Conservation (phyloP, 2,113 vertebrate genomes). For the Prietella phreatophila region DNA sequence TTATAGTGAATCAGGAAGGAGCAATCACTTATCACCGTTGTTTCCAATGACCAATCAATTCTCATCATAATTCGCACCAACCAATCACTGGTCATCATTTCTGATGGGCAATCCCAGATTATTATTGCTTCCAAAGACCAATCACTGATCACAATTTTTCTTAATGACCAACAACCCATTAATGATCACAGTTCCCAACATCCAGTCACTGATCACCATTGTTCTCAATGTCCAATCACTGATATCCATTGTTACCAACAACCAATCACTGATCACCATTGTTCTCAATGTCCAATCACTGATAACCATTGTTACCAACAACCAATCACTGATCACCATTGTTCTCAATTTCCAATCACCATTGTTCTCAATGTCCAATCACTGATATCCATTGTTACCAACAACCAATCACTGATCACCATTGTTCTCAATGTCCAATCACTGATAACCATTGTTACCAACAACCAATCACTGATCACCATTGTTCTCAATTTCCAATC, state of each 20-base stretch:
- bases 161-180: no score
- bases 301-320: background rate
- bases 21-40: background rate
- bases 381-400: background rate
- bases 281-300: background rate
- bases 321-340: background rate
- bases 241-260: background rate
- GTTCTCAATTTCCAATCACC: background rate
- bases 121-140: background rate
- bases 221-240: background rate
- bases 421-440: background rate
- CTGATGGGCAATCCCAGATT: background rate
- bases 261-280: background rate
- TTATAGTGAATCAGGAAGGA: background rate
- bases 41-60: background rate
- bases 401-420: background rate
- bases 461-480: background rate
- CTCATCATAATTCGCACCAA: background rate
- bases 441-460: background rate
- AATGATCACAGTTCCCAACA: background rate
- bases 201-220: background rate
- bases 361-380: background rate
- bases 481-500: background rate
- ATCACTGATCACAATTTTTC: no score
- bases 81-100: background rate